Evolutionary conservation across 1,140 invertebrate species (phyloP), one percentile per base, ranked within the genome.

Genomic region (Camponotus pennsylvanicus): DNA sequence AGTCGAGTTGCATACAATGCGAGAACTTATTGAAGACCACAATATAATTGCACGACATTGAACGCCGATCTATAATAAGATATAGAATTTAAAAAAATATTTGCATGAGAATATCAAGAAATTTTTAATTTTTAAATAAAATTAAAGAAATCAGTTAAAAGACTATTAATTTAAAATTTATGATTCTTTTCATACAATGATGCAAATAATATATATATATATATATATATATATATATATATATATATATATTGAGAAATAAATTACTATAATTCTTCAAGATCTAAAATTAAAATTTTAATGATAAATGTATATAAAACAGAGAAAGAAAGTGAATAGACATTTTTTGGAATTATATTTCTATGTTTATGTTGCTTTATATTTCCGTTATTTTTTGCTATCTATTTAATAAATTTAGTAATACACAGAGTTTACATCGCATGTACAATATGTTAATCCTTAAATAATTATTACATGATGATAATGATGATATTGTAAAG

Each of bases 1-100:
- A 2, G 40, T 83, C 79, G 69, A 83, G 40, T 83, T 78, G 66
- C 27, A 15, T 85, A 77, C 34, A 3, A 78, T 76, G 45, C 73
- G 21, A 79, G 49, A 63, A 55, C 11, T 66, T 27, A 27, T 27
- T n/a, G 34, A 83, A 11, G 63, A 75, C 40, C 67, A 82, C 27
- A 82, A 32, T 55, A 73, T 27, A 61, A 83, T 75, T 75, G 42
- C n/a, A 32, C 40, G 79, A 83, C 13, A 6, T 45, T 83, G 40
- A 1, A 49, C 40, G 45, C 69, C 67, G 21, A 63, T 49, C 49
- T n/a, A 3, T 57, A 27, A 27, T 27, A 27, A 27, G 27, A 27
- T 27, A 0, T 27, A 61, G 27, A n/a, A 73, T 34, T 37, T n/a
- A 34, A 0, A 61, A 80, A 21, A 13, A 59, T 42, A 27, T 42